Conservation (phyloP, 2,888 invertebrate genomes). For the Tenodera sinensis region DNA sequence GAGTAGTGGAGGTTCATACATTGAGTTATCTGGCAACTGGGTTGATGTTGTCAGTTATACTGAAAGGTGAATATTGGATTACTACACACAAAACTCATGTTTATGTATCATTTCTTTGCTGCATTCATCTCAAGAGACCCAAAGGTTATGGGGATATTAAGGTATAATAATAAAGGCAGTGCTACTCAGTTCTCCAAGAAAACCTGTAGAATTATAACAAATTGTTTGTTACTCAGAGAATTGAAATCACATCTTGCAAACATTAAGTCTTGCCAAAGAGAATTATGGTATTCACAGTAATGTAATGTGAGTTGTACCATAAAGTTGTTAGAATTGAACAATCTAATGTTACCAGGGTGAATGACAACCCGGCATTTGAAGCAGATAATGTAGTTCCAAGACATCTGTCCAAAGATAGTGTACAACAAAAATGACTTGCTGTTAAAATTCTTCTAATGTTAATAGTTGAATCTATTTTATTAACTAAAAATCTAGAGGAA, state of each 20-base stretch:
- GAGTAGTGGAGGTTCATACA: too few relatives aligned
- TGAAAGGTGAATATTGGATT: too few relatives aligned
- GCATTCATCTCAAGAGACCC: too few relatives aligned
- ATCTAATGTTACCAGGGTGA: neutral
- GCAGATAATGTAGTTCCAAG: neutral
- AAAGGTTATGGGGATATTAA: too few relatives aligned
- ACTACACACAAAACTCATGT: too few relatives aligned
- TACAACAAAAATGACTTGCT: neutral
- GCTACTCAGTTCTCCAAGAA: too few relatives aligned
- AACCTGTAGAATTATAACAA: neutral
- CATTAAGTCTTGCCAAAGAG: neutral
- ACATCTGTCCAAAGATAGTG: neutral
- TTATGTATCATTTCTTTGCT: too few relatives aligned
- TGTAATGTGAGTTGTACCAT: neutral
- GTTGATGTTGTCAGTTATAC: too few relatives aligned
- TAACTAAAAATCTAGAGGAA: neutral
- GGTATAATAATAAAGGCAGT: too few relatives aligned
- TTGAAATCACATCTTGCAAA: neutral
- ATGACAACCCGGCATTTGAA: neutral
- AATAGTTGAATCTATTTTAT: neutral
- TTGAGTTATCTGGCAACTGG: too few relatives aligned
- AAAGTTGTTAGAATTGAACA: neutral
- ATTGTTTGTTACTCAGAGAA: neutral
- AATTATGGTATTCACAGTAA: neutral
- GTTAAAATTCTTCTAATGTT: neutral